Evolutionary conservation across 2,797 vertebrate species (phyloP).

Genomic region (Pangasius macronema): DNA sequence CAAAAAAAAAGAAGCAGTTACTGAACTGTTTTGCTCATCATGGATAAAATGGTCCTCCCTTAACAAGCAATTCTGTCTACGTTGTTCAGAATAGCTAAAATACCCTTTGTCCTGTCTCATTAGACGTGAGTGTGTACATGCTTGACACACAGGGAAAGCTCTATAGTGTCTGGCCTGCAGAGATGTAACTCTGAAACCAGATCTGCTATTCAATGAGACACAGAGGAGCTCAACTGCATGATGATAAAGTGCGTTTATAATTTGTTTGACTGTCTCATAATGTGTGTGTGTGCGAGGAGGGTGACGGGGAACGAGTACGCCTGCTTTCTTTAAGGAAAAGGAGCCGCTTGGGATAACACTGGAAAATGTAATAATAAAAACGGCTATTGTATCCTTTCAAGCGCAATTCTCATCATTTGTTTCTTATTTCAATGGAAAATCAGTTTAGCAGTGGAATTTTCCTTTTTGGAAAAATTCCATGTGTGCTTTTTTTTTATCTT

Average conservation of each 20-base stretch:
- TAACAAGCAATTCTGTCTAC: neutral
- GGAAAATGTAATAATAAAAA: constrained; percentile 43
- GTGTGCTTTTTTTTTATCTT: neutral
- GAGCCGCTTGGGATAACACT: constrained; percentile 30
- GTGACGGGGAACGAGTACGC: neutral
- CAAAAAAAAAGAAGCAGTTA: neutral
- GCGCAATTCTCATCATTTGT: constrained; percentile 30
- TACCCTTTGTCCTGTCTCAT: constrained; percentile 39
- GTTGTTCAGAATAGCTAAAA: constrained; percentile 1
- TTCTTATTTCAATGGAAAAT: constrained; percentile 26
- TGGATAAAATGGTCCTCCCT: too few species aligned
- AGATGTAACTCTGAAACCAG: constrained; percentile 45
- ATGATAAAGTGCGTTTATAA: constrained; percentile 50
- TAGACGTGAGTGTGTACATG: constrained; percentile 16
- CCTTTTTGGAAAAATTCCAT: neutral
- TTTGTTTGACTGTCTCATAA: constrained; percentile 45
- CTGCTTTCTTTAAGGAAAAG: constrained; percentile 36
- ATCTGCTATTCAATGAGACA: constrained; percentile 37
- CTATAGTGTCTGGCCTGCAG: constrained; percentile 8
- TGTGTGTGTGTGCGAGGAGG: constrained; percentile 24
- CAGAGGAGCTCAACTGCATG: constrained; percentile 29
- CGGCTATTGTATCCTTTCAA: constrained; percentile 31
- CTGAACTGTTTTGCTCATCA: constrained; percentile 4
- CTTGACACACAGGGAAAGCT: constrained; percentile 29
- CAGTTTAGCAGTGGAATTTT: constrained; percentile 5